A percentile compares a stretch with the other conserved stretches of the same genome.
Conservation (phyloP, 2,888 invertebrate genomes). For the Cheilosia urbana region DNA sequence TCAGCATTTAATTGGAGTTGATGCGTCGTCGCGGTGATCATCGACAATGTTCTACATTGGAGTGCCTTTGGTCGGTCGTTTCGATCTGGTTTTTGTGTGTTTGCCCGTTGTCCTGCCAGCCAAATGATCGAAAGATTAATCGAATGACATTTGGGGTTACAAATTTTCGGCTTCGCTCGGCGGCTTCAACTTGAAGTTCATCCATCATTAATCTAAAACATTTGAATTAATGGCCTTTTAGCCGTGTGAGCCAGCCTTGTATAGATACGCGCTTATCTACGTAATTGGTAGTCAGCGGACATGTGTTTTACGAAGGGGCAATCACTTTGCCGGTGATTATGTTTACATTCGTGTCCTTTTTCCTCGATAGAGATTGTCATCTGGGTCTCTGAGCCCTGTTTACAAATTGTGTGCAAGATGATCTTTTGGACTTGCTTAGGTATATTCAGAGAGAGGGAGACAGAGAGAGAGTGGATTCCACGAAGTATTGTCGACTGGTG, state of each 20-base stretch:
- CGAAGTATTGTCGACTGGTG: no score
- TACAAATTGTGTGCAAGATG: slow-evolving; percentile 8
- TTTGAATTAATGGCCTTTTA: slow-evolving; percentile 66
- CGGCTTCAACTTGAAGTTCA: slow-evolving; percentile 9
- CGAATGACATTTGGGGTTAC: slow-evolving; percentile 70
- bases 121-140: slow-evolving; percentile 74
- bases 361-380: background rate
- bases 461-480: no score
- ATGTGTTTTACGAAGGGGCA: slow-evolving; percentile 69
- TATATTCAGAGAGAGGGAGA: no score
- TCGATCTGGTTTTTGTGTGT: background rate
- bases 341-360: slow-evolving; percentile 65
- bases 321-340: slow-evolving; percentile 73
- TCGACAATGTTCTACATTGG: slow-evolving; percentile 52
- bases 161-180: slow-evolving; percentile 54
- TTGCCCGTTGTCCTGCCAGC: slow-evolving; percentile 20
- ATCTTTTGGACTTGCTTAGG: no score
- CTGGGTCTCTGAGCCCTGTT: background rate
- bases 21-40: slow-evolving; percentile 67
- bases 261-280: slow-evolving; percentile 70
- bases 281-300: slow-evolving; percentile 74
- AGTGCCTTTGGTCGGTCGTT: slow-evolving; percentile 8
- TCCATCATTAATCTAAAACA: slow-evolving; percentile 65
- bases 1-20: slow-evolving; percentile 75
- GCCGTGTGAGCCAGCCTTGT: slow-evolving; percentile 53